Evolutionary conservation across 2,113 vertebrate genomes (phyloP).

Genomic region (Mellivora capensis): DNA sequence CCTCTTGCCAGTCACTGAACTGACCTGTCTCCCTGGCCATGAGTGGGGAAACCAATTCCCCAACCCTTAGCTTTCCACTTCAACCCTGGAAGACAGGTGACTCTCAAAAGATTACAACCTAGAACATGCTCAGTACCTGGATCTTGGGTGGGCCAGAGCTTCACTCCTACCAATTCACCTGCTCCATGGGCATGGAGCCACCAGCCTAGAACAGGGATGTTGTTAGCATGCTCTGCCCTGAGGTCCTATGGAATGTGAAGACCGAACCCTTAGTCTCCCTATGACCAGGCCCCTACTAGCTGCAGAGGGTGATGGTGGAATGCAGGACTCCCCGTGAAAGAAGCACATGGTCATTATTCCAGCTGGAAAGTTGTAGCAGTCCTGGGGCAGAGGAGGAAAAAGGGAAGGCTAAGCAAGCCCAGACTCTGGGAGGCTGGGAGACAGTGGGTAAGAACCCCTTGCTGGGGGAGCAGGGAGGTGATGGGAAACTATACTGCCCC

Average conservation of each 20-base stretch:
- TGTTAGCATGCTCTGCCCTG: neutral
- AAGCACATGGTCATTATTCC: neutral
- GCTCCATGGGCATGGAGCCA: neutral
- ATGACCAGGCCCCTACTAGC: neutral
- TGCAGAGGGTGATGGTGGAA: neutral
- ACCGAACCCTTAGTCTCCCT: neutral
- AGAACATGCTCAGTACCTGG: neutral
- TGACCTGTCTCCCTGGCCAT: neutral
- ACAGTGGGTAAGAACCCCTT: neutral
- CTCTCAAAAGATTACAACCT: neutral
- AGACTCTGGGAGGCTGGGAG: neutral
- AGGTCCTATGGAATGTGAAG: neutral
- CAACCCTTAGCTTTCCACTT: neutral
- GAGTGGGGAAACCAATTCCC: neutral
- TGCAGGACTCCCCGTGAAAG: neutral
- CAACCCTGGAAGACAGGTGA: neutral
- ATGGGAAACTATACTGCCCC: neutral
- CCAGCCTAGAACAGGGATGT: neutral
- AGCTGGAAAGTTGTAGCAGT: neutral
- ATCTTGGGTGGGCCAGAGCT: neutral
- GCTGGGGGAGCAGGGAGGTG: too few relatives aligned
- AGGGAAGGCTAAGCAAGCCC: neutral
- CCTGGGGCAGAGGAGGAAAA: neutral
- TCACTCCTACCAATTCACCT: fast-evolving
- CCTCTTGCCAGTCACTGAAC: neutral